Conservation (phyloP, 2,797 vertebrate genomes). For the Paedocypris micromegethes region DNA sequence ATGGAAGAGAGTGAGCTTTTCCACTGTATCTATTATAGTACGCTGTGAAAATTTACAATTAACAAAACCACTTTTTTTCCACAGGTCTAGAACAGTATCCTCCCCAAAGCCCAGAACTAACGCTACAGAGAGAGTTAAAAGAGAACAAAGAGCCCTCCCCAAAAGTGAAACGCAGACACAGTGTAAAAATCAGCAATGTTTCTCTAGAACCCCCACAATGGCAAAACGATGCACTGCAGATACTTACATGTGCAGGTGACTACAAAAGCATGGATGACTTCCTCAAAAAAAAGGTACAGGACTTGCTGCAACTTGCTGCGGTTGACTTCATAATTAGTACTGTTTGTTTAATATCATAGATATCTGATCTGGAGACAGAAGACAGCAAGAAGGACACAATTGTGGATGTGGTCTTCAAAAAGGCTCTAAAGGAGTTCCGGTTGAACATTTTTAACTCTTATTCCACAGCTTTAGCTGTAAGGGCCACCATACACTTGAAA, state of each 20-base stretch:
- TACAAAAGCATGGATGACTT: slow-evolving; percentile 98
- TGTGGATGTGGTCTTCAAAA: slow-evolving; percentile 97
- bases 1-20: slow-evolving; percentile 38
- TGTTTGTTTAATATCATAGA: slow-evolving; percentile 62
- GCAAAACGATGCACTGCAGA: slow-evolving; percentile 89
- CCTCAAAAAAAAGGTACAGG: slow-evolving; percentile 89
- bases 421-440: slow-evolving; percentile 95
- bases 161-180: slow-evolving; percentile 85
- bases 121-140: slow-evolving; percentile 78
- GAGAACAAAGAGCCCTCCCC: slow-evolving; percentile 97
- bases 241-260: slow-evolving; percentile 84
- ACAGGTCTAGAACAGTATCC: slow-evolving; percentile 62
- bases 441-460: slow-evolving; percentile 97
- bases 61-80: background rate
- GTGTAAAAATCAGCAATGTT: slow-evolving; percentile 88
- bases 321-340: background rate
- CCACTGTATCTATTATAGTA: background rate
- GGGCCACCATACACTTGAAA: slow-evolving; percentile 42
- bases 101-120: slow-evolving; percentile 81
- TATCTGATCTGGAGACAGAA: slow-evolving; percentile 87
- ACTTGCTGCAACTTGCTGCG: background rate
- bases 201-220: slow-evolving; percentile 82
- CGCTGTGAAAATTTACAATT: too few species aligned
- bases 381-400: slow-evolving; percentile 96
- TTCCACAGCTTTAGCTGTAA: slow-evolving; percentile 86